A percentile compares a stretch with the other conserved stretches of the same genome.
Conservation (phyloP, 1,140 invertebrate species). For the Cepaea nemoralis region DNA sequence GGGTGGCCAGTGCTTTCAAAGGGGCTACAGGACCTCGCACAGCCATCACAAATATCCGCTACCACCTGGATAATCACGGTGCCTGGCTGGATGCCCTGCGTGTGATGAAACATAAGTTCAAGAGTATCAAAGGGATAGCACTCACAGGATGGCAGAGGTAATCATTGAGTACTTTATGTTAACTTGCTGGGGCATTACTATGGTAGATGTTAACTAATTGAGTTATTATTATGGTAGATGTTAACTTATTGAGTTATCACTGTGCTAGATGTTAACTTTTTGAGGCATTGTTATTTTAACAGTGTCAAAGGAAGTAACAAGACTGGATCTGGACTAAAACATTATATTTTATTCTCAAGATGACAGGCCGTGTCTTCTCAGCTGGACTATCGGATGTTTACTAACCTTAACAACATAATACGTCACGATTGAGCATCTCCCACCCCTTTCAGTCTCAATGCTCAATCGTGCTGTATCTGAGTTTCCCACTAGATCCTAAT, state of each 20-base stretch:
- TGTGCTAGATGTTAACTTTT: too few relatives aligned
- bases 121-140: slow-evolving; percentile 75
- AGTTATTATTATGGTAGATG: background rate
- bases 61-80: slow-evolving; percentile 81
- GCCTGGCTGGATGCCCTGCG: slow-evolving; percentile 79
- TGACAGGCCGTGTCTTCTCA: too few relatives aligned
- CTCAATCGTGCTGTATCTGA: too few relatives aligned
- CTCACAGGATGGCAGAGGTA: slow-evolving; percentile 81
- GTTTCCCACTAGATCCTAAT: too few relatives aligned
- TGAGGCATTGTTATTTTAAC: too few relatives aligned
- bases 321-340: too few relatives aligned
- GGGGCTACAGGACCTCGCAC: slow-evolving; percentile 78
- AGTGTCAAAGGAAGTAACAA: too few relatives aligned
- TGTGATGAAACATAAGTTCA: slow-evolving; percentile 52
- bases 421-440: too few relatives aligned
- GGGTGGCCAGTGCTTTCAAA: slow-evolving; percentile 94
- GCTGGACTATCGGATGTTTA: too few relatives aligned
- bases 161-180: background rate
- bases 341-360: too few relatives aligned
- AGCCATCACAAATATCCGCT: slow-evolving; percentile 77
- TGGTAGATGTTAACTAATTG: background rate
- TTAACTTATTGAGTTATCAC: background rate
- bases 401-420: too few relatives aligned
- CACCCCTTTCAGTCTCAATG: too few relatives aligned
- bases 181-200: background rate